Evolutionary conservation across 2,888 invertebrate genomes (phyloP), one percentile per base, ranked within the genome.

Genomic region (Drosophila fungiperda): DNA sequence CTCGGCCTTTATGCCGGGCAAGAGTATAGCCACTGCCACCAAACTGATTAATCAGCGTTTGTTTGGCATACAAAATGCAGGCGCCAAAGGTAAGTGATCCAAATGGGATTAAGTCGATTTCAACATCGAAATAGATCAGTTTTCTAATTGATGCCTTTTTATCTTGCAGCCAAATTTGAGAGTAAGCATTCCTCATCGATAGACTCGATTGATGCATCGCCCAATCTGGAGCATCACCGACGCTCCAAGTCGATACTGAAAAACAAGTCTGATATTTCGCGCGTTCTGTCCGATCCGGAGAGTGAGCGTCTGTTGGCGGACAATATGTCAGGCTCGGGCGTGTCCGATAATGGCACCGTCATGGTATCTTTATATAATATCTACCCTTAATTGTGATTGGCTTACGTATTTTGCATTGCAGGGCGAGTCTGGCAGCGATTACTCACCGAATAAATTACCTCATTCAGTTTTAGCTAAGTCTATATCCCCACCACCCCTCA

Each of bases 161-260:
- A 33, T 55, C 15, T 64, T 78, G 5, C 65, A 93, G 93, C 93
- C 73, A 93, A 93, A 92, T 92, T 93, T 88, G 94, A 94, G 90
- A 95, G 95, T 83, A 95, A 95, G 92, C 95, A 95, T 82, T 96
- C 96, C 77, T 93, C 95, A 78, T 96, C 96, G 54, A 95, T 94
- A 81, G 96, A 96, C 91, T 96, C 96, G 72, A 95, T 96, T 86
- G 95, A 96, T 93, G 94, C 94, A 89, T 94, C 95, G 83, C 95
- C 95, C 49, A 95, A 95, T 90, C 93, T 95, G 85, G 96, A 96
- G 83, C 94, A 94, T 71, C 95, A 95, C 83, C 94, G 95, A 40
- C 94, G 95, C 82, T 96, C 96, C 68, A 96, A 96, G 92, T 96
- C 96, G 77, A 96, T 97, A 90, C 93, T 96, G 82, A 96, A 96